Conservation (phyloP, 2,113 vertebrate species). For the Mus musculus region DNA sequence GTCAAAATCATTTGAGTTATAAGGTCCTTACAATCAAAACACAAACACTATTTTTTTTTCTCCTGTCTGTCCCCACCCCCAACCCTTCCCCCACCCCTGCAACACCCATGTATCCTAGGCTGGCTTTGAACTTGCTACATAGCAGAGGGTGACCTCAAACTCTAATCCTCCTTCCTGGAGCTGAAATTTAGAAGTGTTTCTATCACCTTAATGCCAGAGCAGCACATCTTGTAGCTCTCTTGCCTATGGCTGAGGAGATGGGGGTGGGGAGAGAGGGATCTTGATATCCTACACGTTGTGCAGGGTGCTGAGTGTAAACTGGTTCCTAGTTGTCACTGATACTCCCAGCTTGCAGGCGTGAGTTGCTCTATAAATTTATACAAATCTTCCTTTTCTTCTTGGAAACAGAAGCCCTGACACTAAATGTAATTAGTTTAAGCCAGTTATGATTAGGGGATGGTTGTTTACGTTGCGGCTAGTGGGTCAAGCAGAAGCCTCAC, state of each 20-base stretch:
- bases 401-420: neutral
- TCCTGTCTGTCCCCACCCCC: neutral
- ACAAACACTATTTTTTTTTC: neutral
- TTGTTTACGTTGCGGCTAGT: neutral
- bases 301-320: neutral
- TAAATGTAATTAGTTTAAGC: neutral
- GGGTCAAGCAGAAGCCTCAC: neutral
- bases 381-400: slow-evolving; percentile 31
- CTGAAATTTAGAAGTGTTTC: slow-evolving; percentile 27
- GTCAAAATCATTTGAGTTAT: neutral
- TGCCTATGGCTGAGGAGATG: neutral
- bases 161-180: neutral
- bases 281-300: accelerated
- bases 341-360: neutral
- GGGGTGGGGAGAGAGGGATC: accelerated
- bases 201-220: neutral
- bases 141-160: neutral
- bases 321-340: neutral
- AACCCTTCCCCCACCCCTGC: neutral
- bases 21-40: neutral
- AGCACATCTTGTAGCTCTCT: neutral
- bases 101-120: neutral
- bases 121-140: neutral
- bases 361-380: neutral
- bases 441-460: neutral